Conservation (phyloP, 1,140 invertebrate species). For the Diuraphis noxia region DNA sequence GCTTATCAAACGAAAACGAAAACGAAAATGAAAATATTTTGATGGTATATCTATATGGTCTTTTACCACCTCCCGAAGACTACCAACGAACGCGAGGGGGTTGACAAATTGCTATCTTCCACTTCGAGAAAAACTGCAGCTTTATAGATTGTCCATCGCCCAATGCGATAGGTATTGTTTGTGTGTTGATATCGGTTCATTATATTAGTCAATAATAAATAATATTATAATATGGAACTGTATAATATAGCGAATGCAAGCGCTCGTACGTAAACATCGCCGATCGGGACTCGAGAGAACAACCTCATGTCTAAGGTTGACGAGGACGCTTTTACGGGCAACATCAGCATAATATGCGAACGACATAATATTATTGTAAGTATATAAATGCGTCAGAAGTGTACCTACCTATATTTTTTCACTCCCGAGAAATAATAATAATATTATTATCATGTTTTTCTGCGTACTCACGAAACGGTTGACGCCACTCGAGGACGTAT, state of each 20-base stretch:
- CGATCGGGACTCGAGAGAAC: not conserved
- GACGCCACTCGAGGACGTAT: not conserved
- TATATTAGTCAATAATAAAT: not conserved
- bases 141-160: no score
- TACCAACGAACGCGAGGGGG: no score
- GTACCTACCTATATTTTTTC: not conserved
- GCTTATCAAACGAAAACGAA: no score
- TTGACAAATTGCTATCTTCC: no score
- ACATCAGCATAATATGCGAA: not conserved
- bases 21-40: no score
- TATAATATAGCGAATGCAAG: not conserved
- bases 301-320: not conserved
- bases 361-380: no score
- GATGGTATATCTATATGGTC: no score
- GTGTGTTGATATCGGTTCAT: not conserved
- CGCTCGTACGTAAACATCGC: not conserved
- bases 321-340: not conserved
- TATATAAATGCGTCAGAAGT: not conserved
- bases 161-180: no score
- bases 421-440: not conserved
- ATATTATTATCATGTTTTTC: not conserved
- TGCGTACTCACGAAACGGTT: not conserved
- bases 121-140: no score
- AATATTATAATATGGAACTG: not conserved
- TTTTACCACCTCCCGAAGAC: no score